Percentiles rank a stretch among this genome's conserved stretches.
Conservation (phyloP, 1,140 invertebrate genomes). For the Drosophila santomea region DNA sequence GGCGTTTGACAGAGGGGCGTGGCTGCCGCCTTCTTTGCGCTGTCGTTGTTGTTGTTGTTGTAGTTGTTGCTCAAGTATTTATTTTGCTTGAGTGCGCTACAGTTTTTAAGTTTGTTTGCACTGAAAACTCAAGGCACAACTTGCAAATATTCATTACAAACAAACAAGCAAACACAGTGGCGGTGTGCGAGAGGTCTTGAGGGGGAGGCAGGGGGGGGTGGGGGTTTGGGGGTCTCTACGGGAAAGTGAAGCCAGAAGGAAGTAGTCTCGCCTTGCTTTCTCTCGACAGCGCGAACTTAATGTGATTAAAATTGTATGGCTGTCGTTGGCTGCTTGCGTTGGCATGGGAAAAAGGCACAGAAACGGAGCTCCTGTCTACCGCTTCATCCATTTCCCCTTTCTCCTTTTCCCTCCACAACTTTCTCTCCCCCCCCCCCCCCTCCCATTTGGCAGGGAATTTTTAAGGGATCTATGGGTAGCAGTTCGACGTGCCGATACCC, state of each 20-base stretch:
- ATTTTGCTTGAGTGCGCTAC: slow-evolving; percentile 81
- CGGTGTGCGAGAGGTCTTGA: background rate
- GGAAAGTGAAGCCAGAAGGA: slow-evolving; percentile 4
- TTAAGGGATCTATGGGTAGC: slow-evolving; percentile 23
- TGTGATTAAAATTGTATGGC: slow-evolving; percentile 82
- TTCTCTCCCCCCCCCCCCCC: too few species aligned
- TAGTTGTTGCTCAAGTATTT: slow-evolving; percentile 70
- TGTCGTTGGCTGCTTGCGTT: slow-evolving; percentile 54
- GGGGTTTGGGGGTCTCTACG: background rate
- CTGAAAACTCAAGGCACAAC: slow-evolving; percentile 75
- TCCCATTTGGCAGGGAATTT: slow-evolving; percentile 1
- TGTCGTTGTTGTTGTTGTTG: slow-evolving; percentile 36
- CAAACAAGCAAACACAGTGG: slow-evolving; percentile 39
- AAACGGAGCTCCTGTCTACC: slow-evolving; percentile 3
- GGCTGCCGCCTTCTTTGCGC: slow-evolving; percentile 5
- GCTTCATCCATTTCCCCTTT: background rate
- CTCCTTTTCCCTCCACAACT: too few species aligned
- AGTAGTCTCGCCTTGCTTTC: slow-evolving; percentile 35
- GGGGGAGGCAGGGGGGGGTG: background rate
- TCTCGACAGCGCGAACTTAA: slow-evolving; percentile 68
- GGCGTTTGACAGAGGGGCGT: slow-evolving; percentile 14
- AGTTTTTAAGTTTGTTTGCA: slow-evolving; percentile 81
- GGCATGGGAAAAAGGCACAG: slow-evolving; percentile 19
- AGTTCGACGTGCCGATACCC: slow-evolving; percentile 36
- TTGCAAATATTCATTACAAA: slow-evolving; percentile 82